These are phyloP conservation scores for Cisticola juncidis DNA, from an alignment of 2,113 vertebrate genomes.

Conservation along the genomic window DNA sequence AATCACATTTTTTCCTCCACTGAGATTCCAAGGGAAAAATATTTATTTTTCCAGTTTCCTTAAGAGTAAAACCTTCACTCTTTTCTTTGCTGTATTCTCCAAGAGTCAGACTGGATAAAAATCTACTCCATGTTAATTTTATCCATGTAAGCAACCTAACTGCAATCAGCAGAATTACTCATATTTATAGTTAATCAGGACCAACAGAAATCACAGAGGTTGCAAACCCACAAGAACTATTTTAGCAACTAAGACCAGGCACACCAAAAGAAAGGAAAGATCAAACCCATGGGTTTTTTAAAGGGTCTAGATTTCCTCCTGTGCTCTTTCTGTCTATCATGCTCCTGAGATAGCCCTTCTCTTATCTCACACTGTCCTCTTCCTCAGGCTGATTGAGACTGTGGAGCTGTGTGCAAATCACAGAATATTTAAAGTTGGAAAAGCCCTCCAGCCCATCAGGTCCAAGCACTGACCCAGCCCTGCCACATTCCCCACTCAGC, in stretches of 20 bases:
- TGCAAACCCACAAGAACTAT: background rate
- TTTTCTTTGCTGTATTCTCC: background rate
- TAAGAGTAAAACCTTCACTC: background rate
- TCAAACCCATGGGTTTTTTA: background rate
- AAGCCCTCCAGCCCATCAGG: background rate
- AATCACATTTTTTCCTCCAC: background rate
- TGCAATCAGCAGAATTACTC: background rate
- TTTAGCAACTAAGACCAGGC: background rate
- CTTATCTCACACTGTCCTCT: background rate
- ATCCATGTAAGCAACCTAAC: background rate
- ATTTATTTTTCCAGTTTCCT: background rate
- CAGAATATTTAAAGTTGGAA: background rate
- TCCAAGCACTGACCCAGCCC: background rate
- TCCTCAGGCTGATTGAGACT: background rate
- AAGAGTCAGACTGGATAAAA: background rate
- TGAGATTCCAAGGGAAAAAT: background rate
- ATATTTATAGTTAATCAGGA: background rate
- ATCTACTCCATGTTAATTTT: background rate
- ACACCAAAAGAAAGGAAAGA: background rate
- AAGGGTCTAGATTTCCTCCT: background rate
- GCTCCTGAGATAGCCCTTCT: background rate
- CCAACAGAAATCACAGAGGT: background rate
- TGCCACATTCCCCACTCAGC: background rate
- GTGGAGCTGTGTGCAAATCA: background rate
- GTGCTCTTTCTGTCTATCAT: background rate